These are phyloP conservation scores for Siderastrea siderea DNA, from an alignment of 92 coral and sea anemone genomes.

Conservation along the genomic window DNA sequence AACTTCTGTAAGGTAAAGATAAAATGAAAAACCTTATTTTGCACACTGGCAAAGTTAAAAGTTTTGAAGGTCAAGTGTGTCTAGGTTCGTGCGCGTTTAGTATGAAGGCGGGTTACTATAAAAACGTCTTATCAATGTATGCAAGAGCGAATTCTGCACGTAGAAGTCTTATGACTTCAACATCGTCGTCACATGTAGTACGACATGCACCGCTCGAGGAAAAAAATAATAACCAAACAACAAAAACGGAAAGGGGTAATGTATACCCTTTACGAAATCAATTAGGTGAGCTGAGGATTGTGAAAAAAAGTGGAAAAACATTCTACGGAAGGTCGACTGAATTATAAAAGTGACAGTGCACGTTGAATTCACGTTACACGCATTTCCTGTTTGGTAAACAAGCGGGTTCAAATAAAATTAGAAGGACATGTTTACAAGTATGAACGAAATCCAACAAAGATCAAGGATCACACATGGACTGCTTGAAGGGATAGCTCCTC, in stretches of 20 bases:
- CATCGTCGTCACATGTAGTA: constrained; percentile 19
- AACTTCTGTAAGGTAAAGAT: neutral
- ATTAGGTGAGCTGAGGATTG: neutral
- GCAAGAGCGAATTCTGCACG: neutral
- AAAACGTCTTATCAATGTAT: neutral
- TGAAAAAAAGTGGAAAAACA: neutral
- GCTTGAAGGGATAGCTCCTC: neutral
- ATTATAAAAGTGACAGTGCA: neutral
- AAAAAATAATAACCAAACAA: neutral
- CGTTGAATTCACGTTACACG: neutral
- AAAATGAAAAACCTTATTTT: neutral
- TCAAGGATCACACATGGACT: neutral
- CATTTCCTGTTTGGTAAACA: constrained; percentile 31
- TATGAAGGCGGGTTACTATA: neutral
- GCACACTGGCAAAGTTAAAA: neutral
- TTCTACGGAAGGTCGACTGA: neutral
- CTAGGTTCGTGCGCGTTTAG: neutral
- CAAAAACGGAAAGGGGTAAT: neutral
- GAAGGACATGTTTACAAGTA: neutral
- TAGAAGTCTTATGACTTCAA: constrained; percentile 6
- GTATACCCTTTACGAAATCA: neutral
- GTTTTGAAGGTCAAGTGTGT: neutral
- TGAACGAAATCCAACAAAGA: neutral
- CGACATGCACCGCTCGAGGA: neutral
- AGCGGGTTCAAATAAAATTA: neutral